phyloP scores from a whole-genome alignment of 2,888 invertebrate species.

The Zootermopsis nevadensis region DNA sequence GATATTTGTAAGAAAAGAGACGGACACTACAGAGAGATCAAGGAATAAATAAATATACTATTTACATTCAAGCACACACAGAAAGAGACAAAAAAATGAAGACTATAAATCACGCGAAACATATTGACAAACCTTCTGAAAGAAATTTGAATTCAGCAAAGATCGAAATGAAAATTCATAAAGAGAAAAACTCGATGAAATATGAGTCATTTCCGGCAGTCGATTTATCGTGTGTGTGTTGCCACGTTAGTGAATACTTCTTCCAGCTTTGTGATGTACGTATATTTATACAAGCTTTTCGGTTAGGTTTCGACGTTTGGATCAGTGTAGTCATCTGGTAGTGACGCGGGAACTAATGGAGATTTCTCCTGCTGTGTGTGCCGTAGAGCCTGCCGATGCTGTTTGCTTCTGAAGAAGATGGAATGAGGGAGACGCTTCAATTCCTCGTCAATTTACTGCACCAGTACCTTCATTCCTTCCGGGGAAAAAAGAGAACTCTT shows the following conservation, averaged over 20 bases:
- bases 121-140: background rate
- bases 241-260: too few species aligned
- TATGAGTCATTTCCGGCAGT: background rate
- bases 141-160: slow-evolving; percentile 1
- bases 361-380: slow-evolving; percentile 19
- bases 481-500: background rate
- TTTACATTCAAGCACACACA: too few species aligned
- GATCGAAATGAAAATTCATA: background rate
- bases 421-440: background rate
- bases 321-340: background rate
- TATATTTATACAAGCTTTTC: background rate
- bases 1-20: too few species aligned
- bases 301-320: background rate
- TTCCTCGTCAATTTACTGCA: slow-evolving; percentile 40
- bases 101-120: background rate
- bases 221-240: too few species aligned
- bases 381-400: background rate
- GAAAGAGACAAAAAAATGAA: too few species aligned
- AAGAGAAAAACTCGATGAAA: background rate
- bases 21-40: too few species aligned
- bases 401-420: slow-evolving; percentile 1
- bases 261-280: too few species aligned
- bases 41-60: too few species aligned
- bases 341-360: slow-evolving; percentile 20
- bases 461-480: slow-evolving; percentile 35